These are phyloP conservation scores for Bruchidius siliquastri DNA, from an alignment of 2,888 invertebrate species.

Conservation along the genomic window DNA sequence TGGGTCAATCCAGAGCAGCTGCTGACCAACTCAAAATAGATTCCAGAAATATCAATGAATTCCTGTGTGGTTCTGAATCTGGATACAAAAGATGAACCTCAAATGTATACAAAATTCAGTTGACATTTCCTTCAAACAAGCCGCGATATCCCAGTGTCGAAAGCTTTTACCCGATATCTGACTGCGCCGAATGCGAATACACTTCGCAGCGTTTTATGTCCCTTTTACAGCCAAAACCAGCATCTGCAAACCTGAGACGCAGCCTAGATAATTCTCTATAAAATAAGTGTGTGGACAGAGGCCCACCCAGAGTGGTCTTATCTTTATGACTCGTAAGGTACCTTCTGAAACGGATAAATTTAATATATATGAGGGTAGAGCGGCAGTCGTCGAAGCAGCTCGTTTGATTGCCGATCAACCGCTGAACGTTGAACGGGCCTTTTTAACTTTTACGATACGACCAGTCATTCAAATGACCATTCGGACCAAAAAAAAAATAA, in stretches of 20 bases:
- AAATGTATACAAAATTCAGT: no score
- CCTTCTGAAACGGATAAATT: conserved; percentile 37
- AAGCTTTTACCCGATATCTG: not conserved
- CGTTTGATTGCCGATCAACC: not conserved
- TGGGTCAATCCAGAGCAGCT: no score
- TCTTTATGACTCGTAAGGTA: conserved; percentile 38
- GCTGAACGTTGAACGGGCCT: conserved; percentile 8
- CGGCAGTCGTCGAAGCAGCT: conserved; percentile 5
- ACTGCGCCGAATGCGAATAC: not conserved
- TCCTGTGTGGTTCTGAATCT: no score
- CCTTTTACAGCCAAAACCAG: conserved; percentile 23
- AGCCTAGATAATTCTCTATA: conserved; percentile 31
- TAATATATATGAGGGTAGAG: conserved; percentile 28
- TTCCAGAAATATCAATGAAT: no score
- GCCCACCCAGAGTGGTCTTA: conserved; percentile 34
- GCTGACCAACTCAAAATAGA: no score
- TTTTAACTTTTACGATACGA: conserved; percentile 23
- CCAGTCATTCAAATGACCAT: not conserved
- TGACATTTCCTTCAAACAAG: no score
- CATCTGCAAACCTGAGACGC: conserved; percentile 13
- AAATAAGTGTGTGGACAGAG: conserved; percentile 36
- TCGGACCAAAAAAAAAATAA: not conserved
- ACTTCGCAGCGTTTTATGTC: conserved; percentile 18
- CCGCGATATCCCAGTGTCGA: not conserved
- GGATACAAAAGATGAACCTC: no score